Evolutionary conservation across 2,113 vertebrate species (phyloP).

Genomic region (Ranitomeya imitator): DNA sequence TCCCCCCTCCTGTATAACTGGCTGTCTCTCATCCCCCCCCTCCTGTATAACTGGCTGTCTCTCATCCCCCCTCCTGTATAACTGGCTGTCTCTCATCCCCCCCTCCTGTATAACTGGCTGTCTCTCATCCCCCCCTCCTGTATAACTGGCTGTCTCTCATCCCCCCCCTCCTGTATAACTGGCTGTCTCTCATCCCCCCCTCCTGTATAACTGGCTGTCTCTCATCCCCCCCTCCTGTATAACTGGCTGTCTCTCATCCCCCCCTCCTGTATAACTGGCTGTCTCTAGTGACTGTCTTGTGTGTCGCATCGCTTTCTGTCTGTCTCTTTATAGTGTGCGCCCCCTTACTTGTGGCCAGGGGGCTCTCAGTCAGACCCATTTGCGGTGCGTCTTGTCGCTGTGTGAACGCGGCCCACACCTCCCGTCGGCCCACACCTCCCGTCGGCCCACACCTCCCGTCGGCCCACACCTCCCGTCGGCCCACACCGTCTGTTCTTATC

Average conservation of each 20-base stretch:
- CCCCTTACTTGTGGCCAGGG: background rate
- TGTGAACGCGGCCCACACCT: constrained; percentile 40
- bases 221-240: background rate
- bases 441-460: background rate
- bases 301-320: too few relatives aligned
- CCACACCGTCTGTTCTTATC: background rate
- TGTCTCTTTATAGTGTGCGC: background rate
- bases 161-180: too few relatives aligned
- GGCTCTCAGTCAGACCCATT: background rate
- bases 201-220: background rate
- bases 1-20: background rate
- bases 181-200: too few relatives aligned
- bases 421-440: background rate
- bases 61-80: background rate
- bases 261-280: background rate
- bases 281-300: background rate
- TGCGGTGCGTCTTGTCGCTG: constrained; percentile 26
- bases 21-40: background rate
- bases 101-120: too few relatives aligned
- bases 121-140: too few relatives aligned
- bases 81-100: too few relatives aligned
- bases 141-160: too few relatives aligned
- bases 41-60: background rate
- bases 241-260: background rate
- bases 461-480: background rate